These are phyloP conservation scores for Galemys pyrenaicus DNA, from an alignment of 2,113 vertebrate genomes.

Conservation along the genomic window DNA sequence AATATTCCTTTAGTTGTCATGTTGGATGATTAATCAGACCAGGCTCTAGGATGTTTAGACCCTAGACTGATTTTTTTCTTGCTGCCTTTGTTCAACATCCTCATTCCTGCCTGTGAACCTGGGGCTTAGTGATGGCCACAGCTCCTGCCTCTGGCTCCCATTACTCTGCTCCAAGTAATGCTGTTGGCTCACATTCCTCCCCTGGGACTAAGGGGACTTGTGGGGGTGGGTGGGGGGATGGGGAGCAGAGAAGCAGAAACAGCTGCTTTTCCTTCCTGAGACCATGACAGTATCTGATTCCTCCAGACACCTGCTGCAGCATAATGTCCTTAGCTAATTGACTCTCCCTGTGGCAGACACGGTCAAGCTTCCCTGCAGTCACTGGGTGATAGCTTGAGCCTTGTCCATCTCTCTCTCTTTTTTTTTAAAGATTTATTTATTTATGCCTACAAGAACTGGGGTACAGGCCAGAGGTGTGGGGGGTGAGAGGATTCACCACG, in stretches of 20 bases:
- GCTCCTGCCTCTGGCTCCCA: background rate
- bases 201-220: background rate
- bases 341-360: background rate
- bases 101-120: background rate
- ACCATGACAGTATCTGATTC: background rate
- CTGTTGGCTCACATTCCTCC: background rate
- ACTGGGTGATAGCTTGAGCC: background rate
- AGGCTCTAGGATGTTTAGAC: background rate
- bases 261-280: conserved; percentile 36
- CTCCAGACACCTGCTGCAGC: conserved; percentile 26
- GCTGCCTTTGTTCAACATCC: conserved; percentile 10
- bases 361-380: background rate
- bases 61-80: background rate
- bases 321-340: conserved; percentile 16
- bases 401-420: background rate
- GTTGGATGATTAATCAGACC: background rate
- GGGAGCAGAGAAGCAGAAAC: background rate
- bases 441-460: too few relatives aligned
- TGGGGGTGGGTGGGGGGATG: background rate
- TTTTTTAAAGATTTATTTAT: too few relatives aligned
- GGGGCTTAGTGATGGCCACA: background rate
- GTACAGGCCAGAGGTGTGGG: too few relatives aligned
- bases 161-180: background rate
- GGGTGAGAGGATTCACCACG: too few relatives aligned
- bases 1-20: background rate